Evolutionary conservation across 2,797 vertebrate species (phyloP), one percentile per base, ranked within the genome.

Genomic region (Anas capensis): DNA sequence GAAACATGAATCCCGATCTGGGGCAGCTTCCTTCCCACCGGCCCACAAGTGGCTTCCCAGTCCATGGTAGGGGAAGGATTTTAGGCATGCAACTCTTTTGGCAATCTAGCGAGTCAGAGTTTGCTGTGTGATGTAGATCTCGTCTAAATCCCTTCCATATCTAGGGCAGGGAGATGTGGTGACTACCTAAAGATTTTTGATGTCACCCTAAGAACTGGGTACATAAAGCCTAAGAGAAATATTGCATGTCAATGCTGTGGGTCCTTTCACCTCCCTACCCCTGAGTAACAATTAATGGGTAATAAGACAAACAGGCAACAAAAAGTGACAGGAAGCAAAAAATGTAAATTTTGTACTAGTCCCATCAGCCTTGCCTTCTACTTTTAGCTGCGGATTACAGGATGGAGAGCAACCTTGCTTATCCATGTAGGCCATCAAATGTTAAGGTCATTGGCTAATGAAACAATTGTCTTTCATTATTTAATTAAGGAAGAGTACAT

Each of bases 1-100:
- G 88, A 96, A 94, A 95, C 24, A 20, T 7, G 20, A 90, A 76
- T 71, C 72, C 26, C 33, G 82, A 90, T 53, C 42, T 48, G 92
- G 88, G 84, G 33, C 62, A 86, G 60, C 49, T 51, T 51, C 49
- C 46, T 86, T 90, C 60, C 51, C 51, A 88, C 42, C 34, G 62
- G 24, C 70, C 90, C 58, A 66, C 9, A 88, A 82, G 62, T n/a
- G 73, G 64, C 31, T 72, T 84, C 14, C 58, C 58, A 26, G 42
- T 48, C 70, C 5, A 0, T 17, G 40, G 51, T 4, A 91, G 18
- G 60, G 46, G 12, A 21, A 42, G 42, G 42, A 23, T 70, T 48
- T 77, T 68, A 46, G 60, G 36, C 40, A 54, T 0, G 0, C 61
- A 80, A 31, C 44, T 86, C 48, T 36, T 51, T 73, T 70, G 80